Conservation (phyloP, 2,113 vertebrate genomes). For the Scophthalmus maximus region DNA sequence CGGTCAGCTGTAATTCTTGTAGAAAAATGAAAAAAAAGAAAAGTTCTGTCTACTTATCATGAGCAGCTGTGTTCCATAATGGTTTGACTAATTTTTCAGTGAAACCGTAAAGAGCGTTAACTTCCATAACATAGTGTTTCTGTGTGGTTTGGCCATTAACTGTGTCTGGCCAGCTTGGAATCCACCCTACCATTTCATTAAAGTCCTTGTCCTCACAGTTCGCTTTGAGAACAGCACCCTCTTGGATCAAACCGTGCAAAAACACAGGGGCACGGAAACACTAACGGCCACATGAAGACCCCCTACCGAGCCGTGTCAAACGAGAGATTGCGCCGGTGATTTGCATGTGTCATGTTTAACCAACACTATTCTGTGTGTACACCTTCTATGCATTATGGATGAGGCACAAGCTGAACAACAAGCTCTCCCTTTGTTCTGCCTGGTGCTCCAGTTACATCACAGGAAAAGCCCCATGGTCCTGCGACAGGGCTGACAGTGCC, state of each 20-base stretch:
- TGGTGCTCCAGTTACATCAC: constrained; percentile 80
- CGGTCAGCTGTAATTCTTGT: background rate
- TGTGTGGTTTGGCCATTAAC: constrained; percentile 28
- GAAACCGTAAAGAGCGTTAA: constrained; percentile 32
- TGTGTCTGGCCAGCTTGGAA: constrained; percentile 19
- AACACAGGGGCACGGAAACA: constrained; percentile 17
- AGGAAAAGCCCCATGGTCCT: constrained; percentile 72
- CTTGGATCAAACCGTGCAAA: constrained; percentile 10
- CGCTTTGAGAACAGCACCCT: background rate
- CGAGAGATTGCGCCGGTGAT: constrained; percentile 67
- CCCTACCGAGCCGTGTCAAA: constrained; percentile 49
- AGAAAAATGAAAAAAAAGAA: no score
- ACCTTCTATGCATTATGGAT: constrained; percentile 85
- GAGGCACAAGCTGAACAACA: constrained; percentile 81
- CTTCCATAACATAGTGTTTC: constrained; percentile 41
- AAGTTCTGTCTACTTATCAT: constrained; percentile 21
- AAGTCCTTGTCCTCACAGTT: constrained; percentile 21
- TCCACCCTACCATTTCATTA: constrained; percentile 28
- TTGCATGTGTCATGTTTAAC: constrained; percentile 82
- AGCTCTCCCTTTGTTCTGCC: constrained; percentile 79
- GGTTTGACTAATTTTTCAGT: constrained; percentile 39
- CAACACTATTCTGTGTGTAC: constrained; percentile 78
- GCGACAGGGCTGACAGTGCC: constrained; percentile 44
- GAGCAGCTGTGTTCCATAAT: constrained; percentile 31
- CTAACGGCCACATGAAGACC: no score